Evolutionary conservation across 2,888 invertebrate genomes (phyloP).

Genomic region (Loripinus fragilis): DNA sequence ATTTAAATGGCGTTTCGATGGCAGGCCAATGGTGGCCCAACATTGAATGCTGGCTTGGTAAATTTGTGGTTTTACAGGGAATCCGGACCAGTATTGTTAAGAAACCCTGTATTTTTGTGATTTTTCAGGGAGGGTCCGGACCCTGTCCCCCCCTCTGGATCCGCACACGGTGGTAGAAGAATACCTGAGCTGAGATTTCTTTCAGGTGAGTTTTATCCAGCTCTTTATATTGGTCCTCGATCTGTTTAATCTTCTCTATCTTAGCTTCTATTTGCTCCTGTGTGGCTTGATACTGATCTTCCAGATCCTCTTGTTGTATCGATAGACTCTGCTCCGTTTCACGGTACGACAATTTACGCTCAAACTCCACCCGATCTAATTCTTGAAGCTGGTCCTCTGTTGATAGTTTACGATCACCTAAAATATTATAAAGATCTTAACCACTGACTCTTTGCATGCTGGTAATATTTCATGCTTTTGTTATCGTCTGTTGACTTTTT

Average conservation of each 20-base stretch:
- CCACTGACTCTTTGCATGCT: too few relatives aligned
- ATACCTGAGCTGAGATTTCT: constrained; percentile 58
- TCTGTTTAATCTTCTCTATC: constrained; percentile 54
- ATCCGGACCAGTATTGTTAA: too few relatives aligned
- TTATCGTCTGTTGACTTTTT: too few relatives aligned
- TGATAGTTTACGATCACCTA: constrained; percentile 52
- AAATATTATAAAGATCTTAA: neutral
- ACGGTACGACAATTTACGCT: constrained; percentile 58
- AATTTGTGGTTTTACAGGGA: too few relatives aligned
- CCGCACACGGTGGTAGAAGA: too few relatives aligned
- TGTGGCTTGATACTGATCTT: constrained; percentile 63
- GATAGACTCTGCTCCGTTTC: constrained; percentile 64
- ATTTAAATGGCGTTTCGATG: too few relatives aligned
- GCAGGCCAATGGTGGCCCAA: too few relatives aligned
- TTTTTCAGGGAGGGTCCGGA: too few relatives aligned
- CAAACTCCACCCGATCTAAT: constrained; percentile 64
- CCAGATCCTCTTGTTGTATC: constrained; percentile 64
- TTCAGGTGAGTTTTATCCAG: constrained; percentile 59
- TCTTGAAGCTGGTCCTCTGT: constrained; percentile 68
- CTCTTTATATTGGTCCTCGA: constrained; percentile 65
- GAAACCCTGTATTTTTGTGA: too few relatives aligned
- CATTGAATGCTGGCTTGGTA: too few relatives aligned
- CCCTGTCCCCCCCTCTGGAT: too few relatives aligned
- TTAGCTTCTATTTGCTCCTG: constrained; percentile 58
- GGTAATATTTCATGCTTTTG: too few relatives aligned